These are phyloP conservation scores for Phalanger gymnotis DNA, from an alignment of 2,797 vertebrate species.

Conservation along the genomic window DNA sequence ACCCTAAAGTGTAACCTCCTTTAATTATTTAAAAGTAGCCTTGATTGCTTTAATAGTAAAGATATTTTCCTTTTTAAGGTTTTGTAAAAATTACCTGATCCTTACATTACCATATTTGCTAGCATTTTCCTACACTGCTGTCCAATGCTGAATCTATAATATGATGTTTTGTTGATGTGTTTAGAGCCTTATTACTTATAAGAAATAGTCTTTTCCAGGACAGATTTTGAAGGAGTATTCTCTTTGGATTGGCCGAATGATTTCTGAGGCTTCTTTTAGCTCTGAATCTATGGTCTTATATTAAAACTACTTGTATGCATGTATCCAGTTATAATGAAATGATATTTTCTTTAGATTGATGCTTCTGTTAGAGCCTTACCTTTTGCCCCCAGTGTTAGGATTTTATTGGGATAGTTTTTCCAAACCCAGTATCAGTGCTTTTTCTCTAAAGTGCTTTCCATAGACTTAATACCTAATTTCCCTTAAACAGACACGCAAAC, in stretches of 20 bases:
- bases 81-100: constrained; percentile 34
- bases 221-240: neutral
- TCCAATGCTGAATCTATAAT: neutral
- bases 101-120: neutral
- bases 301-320: neutral
- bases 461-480: neutral
- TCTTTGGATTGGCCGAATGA: neutral
- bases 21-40: neutral
- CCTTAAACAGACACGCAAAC: neutral
- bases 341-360: neutral
- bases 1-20: constrained; percentile 42
- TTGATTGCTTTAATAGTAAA: constrained; percentile 16
- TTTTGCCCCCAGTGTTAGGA: neutral
- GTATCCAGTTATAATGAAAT: neutral
- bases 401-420: neutral
- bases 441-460: neutral
- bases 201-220: neutral
- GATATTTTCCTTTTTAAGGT: neutral
- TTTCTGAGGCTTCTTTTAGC: neutral
- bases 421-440: neutral
- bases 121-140: neutral
- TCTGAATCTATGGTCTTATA: neutral
- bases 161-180: neutral
- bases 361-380: neutral
- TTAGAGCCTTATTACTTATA: neutral